Evolutionary conservation across 2,888 invertebrate genomes (phyloP), one percentile per base, ranked within the genome.

Genomic region (Drosophila dives): DNA sequence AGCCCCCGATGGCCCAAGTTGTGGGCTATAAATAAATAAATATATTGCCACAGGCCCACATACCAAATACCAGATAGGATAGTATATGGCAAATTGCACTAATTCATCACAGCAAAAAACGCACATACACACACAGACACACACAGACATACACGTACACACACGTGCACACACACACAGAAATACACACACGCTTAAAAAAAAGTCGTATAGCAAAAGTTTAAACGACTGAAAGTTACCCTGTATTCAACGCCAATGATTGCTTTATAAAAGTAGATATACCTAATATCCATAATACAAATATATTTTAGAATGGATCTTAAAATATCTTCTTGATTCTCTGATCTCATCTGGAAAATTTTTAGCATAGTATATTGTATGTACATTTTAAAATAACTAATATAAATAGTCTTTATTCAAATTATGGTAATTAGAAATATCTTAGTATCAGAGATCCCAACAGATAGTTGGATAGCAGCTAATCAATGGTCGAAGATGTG

Each of bases 21-120:
- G 56, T 69, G 70, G 53, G 70, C 75, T 66, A 75, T 66, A 80
- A 73, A 77, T 73, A 76, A 76, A 73, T 64, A 68, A 72, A 73
- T 62, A 53, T 66, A 75, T 66, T 64, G 51, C 60, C 60, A 32
- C 51, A 66, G 34, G 33, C 61, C 61, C 62, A 69, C 62, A 70
- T 73, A 58, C 61, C 74, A 62, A 33, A 55, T 50, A 61, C 62
- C 59, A 69, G 69, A 62, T 42, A 64, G 65, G 48, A 61, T 51
- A 66, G 51, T 73, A 70, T 83, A 88, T 71, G 79, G 85, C 75
- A 81, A 86, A 85, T 86, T 77, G 81, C 70, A 76, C 64, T 75
- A 89, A 89, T 86, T 85, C 81, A 86, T 88, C 86, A 85, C 79
- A 64, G 63, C 53, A 40, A 40, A 45, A 70, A 45, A 20, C 20